Base-by-base conservation (phyloP, 2,888 invertebrate genomes). In the Esperia sulphurella region DNA sequence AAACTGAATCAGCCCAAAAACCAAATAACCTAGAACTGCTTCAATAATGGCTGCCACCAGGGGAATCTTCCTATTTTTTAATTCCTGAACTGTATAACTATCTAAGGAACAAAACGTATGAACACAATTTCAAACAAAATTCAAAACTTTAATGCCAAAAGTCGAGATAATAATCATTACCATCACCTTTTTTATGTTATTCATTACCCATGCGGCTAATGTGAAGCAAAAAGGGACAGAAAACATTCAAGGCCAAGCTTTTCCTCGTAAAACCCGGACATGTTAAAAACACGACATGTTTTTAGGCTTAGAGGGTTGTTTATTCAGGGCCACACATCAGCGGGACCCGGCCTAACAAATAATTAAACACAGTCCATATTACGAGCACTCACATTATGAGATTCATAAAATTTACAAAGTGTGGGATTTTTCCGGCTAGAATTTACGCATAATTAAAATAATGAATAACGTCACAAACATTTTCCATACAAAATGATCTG, bases 311-410 rank as follows among this genome's bases (percentile, higher is more conserved):
- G n/a, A 14, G n/a, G 41, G 8, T 40, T 40, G 31, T 30, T 45
- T 45, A 39, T 30, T 39, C 39, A 10, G 30, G 39, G 8, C 28
- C 33, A 30, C 14, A n/a, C 47, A 35, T 38, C 30, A 28, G 31
- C 45, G 30, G 37, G 28, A 38, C 9, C 40, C 44, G 45, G 45
- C 40, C 48, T 48, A 46, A 51, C 60, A 61, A 70, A 67, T 68
- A 72, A 71, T 69, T 67, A 71, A 68, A 68, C 31, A 52, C 57
- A 49, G 53, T 53, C 53, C 52, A 55, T 58, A 61, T 63, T 58
- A 55, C 58, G 45, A 45, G 41, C 38, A 41, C 49, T 54, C 54
- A 54, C 61, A 54, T 49, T 50, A 53, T 46, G 55, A 58, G 58
- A 63, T 64, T 61, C 53, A 50, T 46, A 50, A 52, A 52, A 58